Evolutionary conservation across 2,797 vertebrate genomes (phyloP).

Genomic region (Smutsia temminckii): DNA sequence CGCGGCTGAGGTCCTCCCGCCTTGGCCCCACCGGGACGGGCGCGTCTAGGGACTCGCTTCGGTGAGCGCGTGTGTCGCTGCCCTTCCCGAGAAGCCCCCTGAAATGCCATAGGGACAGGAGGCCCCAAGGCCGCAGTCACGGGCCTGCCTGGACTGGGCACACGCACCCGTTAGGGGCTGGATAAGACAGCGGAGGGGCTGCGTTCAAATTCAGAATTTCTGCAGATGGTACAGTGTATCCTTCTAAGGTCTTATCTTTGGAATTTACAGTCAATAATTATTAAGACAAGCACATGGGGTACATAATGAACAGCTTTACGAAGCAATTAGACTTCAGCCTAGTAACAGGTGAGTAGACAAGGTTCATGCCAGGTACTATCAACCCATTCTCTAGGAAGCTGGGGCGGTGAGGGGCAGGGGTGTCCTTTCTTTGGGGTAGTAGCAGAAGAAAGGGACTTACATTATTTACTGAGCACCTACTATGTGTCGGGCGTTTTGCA

Average conservation of each 20-base stretch:
- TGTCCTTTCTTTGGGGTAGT: not conserved
- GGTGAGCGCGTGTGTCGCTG: not conserved
- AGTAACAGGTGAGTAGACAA: not conserved
- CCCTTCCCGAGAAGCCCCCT: not conserved
- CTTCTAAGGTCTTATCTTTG: not conserved
- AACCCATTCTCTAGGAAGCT: not conserved
- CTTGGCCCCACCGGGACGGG: not conserved
- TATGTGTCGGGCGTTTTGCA: not conserved
- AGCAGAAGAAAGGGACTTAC: not conserved
- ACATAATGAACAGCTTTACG: not conserved
- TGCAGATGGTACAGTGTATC: not conserved
- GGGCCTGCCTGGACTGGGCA: not conserved
- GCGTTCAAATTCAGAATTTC: not conserved
- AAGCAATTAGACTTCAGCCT: not conserved
- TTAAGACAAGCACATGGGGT: not conserved
- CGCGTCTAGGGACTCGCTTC: not conserved
- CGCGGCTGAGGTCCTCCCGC: not conserved
- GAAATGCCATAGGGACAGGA: not conserved
- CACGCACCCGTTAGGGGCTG: not conserved
- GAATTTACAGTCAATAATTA: not conserved
- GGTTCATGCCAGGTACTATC: not conserved
- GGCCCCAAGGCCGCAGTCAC: rapidly evolving
- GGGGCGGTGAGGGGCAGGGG: not conserved
- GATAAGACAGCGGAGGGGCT: not conserved
- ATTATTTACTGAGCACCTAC: not conserved